Evolutionary conservation across 1,140 invertebrate species (phyloP).

Genomic region (Caenorhabditis brenneri): DNA sequence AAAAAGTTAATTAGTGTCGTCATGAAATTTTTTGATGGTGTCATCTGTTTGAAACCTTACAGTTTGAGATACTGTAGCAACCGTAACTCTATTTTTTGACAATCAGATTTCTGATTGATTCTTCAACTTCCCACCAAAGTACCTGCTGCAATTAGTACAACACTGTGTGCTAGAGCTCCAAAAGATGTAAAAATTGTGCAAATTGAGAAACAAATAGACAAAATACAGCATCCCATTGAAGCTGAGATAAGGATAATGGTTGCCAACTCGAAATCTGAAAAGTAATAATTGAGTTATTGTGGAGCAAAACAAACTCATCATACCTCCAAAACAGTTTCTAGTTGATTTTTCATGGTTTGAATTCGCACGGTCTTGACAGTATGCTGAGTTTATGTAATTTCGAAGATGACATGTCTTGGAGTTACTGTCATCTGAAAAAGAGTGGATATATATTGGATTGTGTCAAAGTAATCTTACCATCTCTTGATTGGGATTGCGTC

Average conservation of each 20-base stretch:
- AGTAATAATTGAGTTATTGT: neutral
- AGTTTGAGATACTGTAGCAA: neutral
- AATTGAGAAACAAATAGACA: slow-evolving; percentile 46
- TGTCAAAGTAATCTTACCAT: neutral
- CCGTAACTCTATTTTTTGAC: no score
- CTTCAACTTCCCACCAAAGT: no score
- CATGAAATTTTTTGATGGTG: no score
- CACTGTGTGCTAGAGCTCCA: slow-evolving; percentile 44
- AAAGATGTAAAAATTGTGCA: slow-evolving; percentile 49
- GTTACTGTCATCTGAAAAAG: slow-evolving; percentile 22
- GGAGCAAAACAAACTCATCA: neutral
- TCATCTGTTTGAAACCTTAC: no score
- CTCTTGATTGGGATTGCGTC: neutral
- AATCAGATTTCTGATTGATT: no score
- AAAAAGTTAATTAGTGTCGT: no score
- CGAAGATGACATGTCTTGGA: slow-evolving; percentile 10
- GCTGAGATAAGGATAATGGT: slow-evolving; percentile 39
- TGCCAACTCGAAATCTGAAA: slow-evolving; percentile 49
- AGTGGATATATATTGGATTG: neutral
- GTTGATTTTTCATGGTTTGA: neutral
- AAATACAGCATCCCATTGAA: slow-evolving; percentile 8
- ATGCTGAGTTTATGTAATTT: slow-evolving; percentile 19
- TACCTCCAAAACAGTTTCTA: slow-evolving; percentile 16
- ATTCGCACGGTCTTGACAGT: neutral
- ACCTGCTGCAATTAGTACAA: slow-evolving; percentile 44